A percentile compares a stretch with the other conserved stretches of the same genome.
Conservation (phyloP, 2,888 invertebrate genomes). For the Heliconius charithonia region DNA sequence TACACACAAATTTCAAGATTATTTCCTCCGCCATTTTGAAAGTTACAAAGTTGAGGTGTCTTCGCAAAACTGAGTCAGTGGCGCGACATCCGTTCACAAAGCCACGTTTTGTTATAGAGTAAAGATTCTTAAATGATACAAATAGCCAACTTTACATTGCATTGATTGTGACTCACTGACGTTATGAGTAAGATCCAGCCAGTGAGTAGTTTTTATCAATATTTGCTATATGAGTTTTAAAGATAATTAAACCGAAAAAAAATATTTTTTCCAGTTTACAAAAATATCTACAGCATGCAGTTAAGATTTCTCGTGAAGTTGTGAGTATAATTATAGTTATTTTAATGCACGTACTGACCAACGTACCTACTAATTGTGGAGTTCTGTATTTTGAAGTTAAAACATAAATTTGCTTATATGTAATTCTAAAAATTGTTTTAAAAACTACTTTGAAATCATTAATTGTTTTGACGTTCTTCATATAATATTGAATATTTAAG, state of each 20-base stretch:
- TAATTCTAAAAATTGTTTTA: neutral
- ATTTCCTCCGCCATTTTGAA: constrained; percentile 58
- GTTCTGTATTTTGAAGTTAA: neutral
- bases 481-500: constrained; percentile 7
- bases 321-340: constrained; percentile 40
- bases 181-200: constrained; percentile 54
- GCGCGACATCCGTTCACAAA: constrained; percentile 63
- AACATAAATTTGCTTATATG: neutral
- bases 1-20: constrained; percentile 28
- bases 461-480: neutral
- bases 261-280: constrained; percentile 20
- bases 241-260: neutral
- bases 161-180: constrained; percentile 61
- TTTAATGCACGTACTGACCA: neutral
- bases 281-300: constrained; percentile 30
- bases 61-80: constrained; percentile 66
- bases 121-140: constrained; percentile 46
- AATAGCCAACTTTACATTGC: constrained; percentile 37
- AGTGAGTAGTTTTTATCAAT: constrained; percentile 40
- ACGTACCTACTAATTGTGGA: neutral
- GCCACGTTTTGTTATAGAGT: constrained; percentile 61
- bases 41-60: constrained; percentile 53
- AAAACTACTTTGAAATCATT: no score
- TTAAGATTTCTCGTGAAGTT: constrained; percentile 37
- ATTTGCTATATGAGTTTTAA: constrained; percentile 5